Evolutionary conservation across 2,797 vertebrate genomes (phyloP).

Genomic region (Microctenopoma lineatum): DNA sequence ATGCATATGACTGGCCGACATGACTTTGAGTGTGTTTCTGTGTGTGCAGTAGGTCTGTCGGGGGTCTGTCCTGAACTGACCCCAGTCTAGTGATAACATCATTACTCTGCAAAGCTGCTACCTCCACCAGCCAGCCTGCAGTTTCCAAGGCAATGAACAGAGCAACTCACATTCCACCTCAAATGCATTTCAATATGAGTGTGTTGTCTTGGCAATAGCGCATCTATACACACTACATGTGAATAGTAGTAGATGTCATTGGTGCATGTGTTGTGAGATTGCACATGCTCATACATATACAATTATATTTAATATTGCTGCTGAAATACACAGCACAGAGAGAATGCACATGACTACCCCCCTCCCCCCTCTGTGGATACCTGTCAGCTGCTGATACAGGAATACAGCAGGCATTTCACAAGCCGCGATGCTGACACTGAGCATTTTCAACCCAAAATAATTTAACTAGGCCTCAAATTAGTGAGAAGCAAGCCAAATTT

Average conservation of each 20-base stretch:
- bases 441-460: slow-evolving; percentile 69
- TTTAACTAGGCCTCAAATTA: slow-evolving; percentile 75
- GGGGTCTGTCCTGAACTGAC: slow-evolving; percentile 74
- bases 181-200: slow-evolving; percentile 58
- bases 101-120: slow-evolving; percentile 57
- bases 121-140: slow-evolving; percentile 62
- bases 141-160: slow-evolving; percentile 79
- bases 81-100: slow-evolving; percentile 74
- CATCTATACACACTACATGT: slow-evolving; percentile 40
- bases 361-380: slow-evolving; percentile 15
- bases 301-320: slow-evolving; percentile 18
- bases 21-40: slow-evolving; percentile 31
- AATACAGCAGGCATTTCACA: slow-evolving; percentile 65
- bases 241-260: slow-evolving; percentile 13
- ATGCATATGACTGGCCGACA: slow-evolving; percentile 2
- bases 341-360: slow-evolving; percentile 31
- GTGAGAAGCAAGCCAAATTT: slow-evolving; percentile 49
- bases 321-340: slow-evolving; percentile 35
- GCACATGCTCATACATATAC: not conserved
- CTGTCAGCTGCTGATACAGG: slow-evolving; percentile 66
- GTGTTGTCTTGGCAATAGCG: slow-evolving; percentile 18
- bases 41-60: slow-evolving; percentile 56
- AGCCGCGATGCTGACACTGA: slow-evolving; percentile 65
- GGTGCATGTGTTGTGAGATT: slow-evolving; percentile 29
- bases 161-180: slow-evolving; percentile 68